These are phyloP conservation scores for Catalaphyllia jardinei DNA, from an alignment of 64 coral and sea anemone species.

Conservation along the genomic window DNA sequence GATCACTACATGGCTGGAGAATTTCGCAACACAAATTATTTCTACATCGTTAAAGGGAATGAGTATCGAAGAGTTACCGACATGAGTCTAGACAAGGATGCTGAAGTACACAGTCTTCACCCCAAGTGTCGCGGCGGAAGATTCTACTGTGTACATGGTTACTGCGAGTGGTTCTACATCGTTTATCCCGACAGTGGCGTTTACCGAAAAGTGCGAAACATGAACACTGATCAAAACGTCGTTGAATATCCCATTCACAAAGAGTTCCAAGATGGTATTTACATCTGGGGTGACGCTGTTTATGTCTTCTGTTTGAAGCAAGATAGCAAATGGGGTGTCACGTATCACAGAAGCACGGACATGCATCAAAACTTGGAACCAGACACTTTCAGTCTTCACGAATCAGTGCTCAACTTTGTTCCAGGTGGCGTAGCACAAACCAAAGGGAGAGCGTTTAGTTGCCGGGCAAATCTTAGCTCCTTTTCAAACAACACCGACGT, in stretches of 20 bases:
- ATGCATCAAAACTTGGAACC: constrained; percentile 13
- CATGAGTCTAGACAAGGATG: constrained; percentile 15
- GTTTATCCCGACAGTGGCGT: background rate
- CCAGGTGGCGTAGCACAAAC: constrained; percentile 45
- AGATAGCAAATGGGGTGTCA: constrained; percentile 20
- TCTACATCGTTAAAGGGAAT: constrained; percentile 28
- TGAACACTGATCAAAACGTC: constrained; percentile 19
- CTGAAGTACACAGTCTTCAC: constrained; percentile 19
- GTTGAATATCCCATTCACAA: constrained; percentile 2
- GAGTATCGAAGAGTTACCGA: constrained; percentile 41
- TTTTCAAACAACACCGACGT: background rate
- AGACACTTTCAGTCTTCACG: background rate
- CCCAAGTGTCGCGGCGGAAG: background rate
- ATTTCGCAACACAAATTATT: background rate
- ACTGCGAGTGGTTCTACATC: background rate
- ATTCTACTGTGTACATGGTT: background rate
- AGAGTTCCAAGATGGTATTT: constrained; percentile 22
- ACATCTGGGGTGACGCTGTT: constrained; percentile 22
- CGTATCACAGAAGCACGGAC: constrained; percentile 30
- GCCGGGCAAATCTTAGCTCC: background rate
- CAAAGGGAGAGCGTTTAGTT: constrained; percentile 23
- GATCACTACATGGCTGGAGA: constrained; percentile 28
- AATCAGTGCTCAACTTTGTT: constrained; percentile 36
- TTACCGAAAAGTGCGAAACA: constrained; percentile 26
- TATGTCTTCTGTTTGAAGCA: constrained; percentile 11